Percentiles rank a stretch among this genome's conserved stretches.
Evolutionary conservation across 2,888 invertebrate species (phyloP).

Genomic region (Formica aserva): DNA sequence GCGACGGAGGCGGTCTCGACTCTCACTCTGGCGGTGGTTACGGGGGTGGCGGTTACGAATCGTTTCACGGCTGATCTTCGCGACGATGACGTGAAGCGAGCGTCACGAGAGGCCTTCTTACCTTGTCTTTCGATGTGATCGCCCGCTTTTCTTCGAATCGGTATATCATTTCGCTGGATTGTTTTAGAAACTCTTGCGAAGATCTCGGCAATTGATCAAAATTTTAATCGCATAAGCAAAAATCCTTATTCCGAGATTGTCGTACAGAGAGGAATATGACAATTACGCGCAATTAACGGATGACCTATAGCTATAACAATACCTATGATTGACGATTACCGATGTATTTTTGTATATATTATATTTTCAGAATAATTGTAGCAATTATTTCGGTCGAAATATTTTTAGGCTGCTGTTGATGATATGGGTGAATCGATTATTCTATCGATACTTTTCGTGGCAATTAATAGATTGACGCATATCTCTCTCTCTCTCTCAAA

Average conservation of each 20-base stretch:
- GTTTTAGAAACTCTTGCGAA: background rate
- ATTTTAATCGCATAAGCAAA: slow-evolving; percentile 17
- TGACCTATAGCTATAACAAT: background rate
- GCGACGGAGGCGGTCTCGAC: background rate
- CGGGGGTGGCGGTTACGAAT: slow-evolving; percentile 61
- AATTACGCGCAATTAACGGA: background rate
- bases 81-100: slow-evolving; percentile 1
- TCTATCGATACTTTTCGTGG: background rate
- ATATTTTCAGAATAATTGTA: background rate
- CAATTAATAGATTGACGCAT: background rate
- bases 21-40: slow-evolving; percentile 44
- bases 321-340: slow-evolving; percentile 17
- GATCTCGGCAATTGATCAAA: background rate
- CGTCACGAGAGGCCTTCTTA: background rate
- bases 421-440: background rate
- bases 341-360: slow-evolving; percentile 17
- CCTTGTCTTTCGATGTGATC: slow-evolving; percentile 10
- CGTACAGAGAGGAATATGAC: slow-evolving; percentile 17
- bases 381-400: slow-evolving; percentile 19
- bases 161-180: background rate
- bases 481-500: background rate
- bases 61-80: slow-evolving; percentile 57
- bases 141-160: slow-evolving; percentile 8
- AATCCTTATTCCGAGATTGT: background rate
- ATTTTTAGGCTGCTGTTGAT: background rate